Conservation (phyloP, 2,888 invertebrate species). For the Thelaira solivaga region DNA sequence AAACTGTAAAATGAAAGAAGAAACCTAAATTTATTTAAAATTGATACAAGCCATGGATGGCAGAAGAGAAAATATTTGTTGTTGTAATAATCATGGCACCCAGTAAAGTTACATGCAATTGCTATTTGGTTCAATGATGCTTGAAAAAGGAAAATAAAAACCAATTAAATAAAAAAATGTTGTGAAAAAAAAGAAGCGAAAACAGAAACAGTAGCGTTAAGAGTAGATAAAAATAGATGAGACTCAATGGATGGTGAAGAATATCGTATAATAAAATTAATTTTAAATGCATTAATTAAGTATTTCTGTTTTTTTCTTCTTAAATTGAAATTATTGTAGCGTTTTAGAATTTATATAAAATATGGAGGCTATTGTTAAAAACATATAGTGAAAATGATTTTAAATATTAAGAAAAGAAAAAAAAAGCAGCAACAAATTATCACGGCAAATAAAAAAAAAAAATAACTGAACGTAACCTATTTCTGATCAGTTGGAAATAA, state of each 20-base stretch:
- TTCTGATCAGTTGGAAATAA: too few species aligned
- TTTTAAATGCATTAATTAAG: not conserved
- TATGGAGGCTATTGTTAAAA: too few species aligned
- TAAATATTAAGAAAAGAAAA: too few species aligned
- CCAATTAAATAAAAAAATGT: conserved; percentile 47
- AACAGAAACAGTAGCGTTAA: too few species aligned
- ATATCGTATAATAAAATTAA: not conserved
- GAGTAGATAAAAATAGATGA: conserved; percentile 20
- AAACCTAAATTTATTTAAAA: not conserved
- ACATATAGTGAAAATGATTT: too few species aligned
- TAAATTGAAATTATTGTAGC: too few species aligned
- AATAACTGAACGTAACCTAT: too few species aligned
- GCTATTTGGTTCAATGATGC: conserved; percentile 33
- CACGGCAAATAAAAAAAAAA: too few species aligned
- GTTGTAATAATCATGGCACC: conserved; percentile 4
- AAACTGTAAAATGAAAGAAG: not conserved
- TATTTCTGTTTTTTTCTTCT: not conserved
- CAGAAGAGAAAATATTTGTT: not conserved
- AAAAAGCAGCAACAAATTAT: too few species aligned
- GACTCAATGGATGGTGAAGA: not conserved
- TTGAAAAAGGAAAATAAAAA: conserved; percentile 41
- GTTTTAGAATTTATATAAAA: too few species aligned
- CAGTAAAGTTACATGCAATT: not conserved
- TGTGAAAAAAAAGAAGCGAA: too few species aligned
- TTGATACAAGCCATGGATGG: too few species aligned